Evolutionary conservation across 1,140 invertebrate genomes (phyloP).

Genomic region (Cephus cinctus): DNA sequence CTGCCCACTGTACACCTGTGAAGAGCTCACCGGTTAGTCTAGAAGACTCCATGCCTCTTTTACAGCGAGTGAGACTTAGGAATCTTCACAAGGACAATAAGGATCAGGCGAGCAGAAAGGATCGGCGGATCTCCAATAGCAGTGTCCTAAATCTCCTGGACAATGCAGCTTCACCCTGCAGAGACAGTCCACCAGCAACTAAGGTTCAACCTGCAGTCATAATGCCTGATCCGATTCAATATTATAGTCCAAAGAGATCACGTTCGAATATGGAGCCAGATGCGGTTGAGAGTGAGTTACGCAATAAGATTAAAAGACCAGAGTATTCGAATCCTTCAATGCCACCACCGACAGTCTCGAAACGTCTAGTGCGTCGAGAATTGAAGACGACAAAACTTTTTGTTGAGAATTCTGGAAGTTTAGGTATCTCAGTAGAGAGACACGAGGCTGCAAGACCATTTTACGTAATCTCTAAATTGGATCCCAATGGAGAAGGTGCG

Average conservation of each 20-base stretch:
- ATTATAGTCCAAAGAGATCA: conserved; percentile 41
- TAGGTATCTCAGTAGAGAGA: conserved; percentile 42
- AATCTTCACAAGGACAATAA: conserved; percentile 5
- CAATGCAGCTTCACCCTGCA: conserved; percentile 43
- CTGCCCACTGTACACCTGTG: conserved; percentile 1
- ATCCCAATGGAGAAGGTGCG: conserved; percentile 36
- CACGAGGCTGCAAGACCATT: conserved; percentile 39
- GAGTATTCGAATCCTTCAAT: background rate
- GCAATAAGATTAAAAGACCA: conserved; percentile 27
- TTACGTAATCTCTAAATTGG: conserved; percentile 44
- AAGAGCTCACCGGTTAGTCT: background rate
- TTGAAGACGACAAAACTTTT: conserved; percentile 40
- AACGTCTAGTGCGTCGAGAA: conserved; percentile 33
- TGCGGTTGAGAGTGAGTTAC: background rate
- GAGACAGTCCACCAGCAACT: conserved; percentile 45
- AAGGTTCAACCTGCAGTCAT: conserved; percentile 13
- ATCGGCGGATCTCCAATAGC: conserved; percentile 10
- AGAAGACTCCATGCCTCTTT: conserved; percentile 3
- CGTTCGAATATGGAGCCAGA: conserved; percentile 31
- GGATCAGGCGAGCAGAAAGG: conserved; percentile 7
- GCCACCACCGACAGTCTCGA: conserved; percentile 3
- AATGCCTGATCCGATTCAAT: conserved; percentile 13
- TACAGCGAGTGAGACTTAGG: conserved; percentile 4
- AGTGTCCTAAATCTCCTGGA: conserved; percentile 35
- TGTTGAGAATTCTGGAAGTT: conserved; percentile 22